These are phyloP conservation scores for Apodemus agrarius DNA, from an alignment of 2,797 vertebrate species.

Conservation along the genomic window DNA sequence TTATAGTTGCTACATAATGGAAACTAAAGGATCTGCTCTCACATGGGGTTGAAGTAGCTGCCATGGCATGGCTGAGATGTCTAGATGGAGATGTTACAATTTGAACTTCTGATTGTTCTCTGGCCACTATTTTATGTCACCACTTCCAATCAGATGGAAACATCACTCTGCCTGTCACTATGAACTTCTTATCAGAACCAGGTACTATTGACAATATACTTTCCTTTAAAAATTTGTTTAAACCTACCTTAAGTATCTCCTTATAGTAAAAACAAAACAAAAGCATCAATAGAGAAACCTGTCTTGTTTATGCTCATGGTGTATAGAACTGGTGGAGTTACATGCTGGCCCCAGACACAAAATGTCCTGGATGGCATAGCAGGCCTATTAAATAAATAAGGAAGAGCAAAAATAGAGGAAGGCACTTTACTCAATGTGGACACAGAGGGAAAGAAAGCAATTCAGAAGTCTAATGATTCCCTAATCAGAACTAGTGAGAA, in stretches of 20 bases:
- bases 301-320: not conserved
- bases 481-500: not conserved
- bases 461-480: not conserved
- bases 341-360: no score
- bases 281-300: not conserved
- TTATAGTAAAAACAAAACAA: not conserved
- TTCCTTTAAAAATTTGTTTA: not conserved
- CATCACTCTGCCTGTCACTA: not conserved
- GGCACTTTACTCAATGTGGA: not conserved
- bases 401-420: not conserved
- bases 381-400: not conserved
- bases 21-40: not conserved
- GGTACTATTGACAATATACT: no score
- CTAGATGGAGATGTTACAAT: not conserved
- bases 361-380: not conserved
- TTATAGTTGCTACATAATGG: not conserved
- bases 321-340: not conserved
- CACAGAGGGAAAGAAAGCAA: not conserved
- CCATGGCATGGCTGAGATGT: not conserved
- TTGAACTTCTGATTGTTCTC: not conserved
- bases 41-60: not conserved
- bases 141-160: not conserved
- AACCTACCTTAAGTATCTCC: not conserved
- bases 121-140: no score
- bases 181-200: not conserved